Evolutionary conservation across 2,113 vertebrate species (phyloP), one percentile per base, ranked within the genome.

Genomic region (Antechinus stuartii): DNA sequence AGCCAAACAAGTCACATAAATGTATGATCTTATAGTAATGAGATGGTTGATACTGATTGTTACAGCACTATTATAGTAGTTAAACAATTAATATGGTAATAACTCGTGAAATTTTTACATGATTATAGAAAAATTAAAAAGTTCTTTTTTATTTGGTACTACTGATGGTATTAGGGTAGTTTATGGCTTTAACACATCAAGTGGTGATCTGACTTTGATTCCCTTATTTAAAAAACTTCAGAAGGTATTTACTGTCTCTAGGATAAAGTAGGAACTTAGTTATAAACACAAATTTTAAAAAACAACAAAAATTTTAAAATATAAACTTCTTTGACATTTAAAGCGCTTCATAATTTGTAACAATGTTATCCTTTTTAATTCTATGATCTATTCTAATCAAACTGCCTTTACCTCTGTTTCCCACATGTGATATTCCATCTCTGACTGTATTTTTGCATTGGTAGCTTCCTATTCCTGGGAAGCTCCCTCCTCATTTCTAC

Each of bases 101-200:
- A 90, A 3, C 16, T 61, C 90, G 94, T 90, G 95, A 19, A 57
- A 91, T 96, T 84, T 61, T 89, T 54, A 91, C 2, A 14, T 53
- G 47, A 24, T 76, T 94, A 89, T n/a, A 93, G 7, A 55, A 90
- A 97, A 96, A 92, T 35, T 68, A 91, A 92, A 55, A 47, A 61
- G 68, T 25, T 52, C 10, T 94, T 22, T 92, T 52, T 52, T 11
- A 52, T 4, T 76, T 54, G 54, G 25, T 57, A 10, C 92, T 94
- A 89, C 0, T 0, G 10, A 46, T 42, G 76, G 35, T 92, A 90
- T 95, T 96, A 30, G 84, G 8, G 6, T 22, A 46, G 42, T 42
- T 42, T 90, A 84, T 8, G 19, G 9, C 35, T 90, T 93, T 55
- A 57, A 84, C 47, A 91, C 76, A 94, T 42, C 46, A 54, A 61